phyloP scores from a whole-genome alignment of 92 coral and sea anemone species.

The Epizoanthus ramosus region DNA sequence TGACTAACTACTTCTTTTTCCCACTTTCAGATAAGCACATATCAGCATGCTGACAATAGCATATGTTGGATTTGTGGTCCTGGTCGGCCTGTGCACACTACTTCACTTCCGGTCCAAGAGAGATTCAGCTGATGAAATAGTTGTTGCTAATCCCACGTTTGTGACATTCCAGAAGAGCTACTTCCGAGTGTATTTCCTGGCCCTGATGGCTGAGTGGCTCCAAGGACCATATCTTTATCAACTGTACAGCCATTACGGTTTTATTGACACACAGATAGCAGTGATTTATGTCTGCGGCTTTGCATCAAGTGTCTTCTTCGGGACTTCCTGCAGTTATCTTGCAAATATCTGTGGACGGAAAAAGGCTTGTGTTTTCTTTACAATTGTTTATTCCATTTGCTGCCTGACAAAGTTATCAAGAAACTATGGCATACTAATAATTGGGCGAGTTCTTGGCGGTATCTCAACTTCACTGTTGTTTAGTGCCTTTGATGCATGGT shows the following conservation, averaged over 20 bases:
- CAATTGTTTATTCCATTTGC: slow-evolving; percentile 87
- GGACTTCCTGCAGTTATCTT: slow-evolving; percentile 89
- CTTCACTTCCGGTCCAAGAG: slow-evolving; percentile 81
- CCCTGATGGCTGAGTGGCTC: slow-evolving; percentile 98
- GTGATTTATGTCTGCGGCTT: slow-evolving; percentile 94
- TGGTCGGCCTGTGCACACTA: slow-evolving; percentile 61
- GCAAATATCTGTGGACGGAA: slow-evolving; percentile 91
- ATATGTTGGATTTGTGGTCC: slow-evolving; percentile 64
- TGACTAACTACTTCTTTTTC: neutral
- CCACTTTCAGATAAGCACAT: slow-evolving; percentile 2
- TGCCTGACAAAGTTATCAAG: slow-evolving; percentile 91
- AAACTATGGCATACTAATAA: slow-evolving; percentile 81
- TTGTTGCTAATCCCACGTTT: slow-evolving; percentile 86
- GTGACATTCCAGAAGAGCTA: slow-evolving; percentile 82
- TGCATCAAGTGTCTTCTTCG: slow-evolving; percentile 92
- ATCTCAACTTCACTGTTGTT: slow-evolving; percentile 92
- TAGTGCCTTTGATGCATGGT: slow-evolving; percentile 98
- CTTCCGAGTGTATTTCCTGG: slow-evolving; percentile 91
- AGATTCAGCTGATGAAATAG: slow-evolving; percentile 55
- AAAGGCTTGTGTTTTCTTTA: slow-evolving; percentile 90
- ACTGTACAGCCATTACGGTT: slow-evolving; percentile 94
- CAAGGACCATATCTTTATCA: slow-evolving; percentile 94
- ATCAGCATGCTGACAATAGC: slow-evolving; percentile 82
- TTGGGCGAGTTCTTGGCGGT: slow-evolving; percentile 93
- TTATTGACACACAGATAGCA: slow-evolving; percentile 96